Conservation (phyloP, 2,888 invertebrate genomes). For the Steinernema carpocapsae region DNA sequence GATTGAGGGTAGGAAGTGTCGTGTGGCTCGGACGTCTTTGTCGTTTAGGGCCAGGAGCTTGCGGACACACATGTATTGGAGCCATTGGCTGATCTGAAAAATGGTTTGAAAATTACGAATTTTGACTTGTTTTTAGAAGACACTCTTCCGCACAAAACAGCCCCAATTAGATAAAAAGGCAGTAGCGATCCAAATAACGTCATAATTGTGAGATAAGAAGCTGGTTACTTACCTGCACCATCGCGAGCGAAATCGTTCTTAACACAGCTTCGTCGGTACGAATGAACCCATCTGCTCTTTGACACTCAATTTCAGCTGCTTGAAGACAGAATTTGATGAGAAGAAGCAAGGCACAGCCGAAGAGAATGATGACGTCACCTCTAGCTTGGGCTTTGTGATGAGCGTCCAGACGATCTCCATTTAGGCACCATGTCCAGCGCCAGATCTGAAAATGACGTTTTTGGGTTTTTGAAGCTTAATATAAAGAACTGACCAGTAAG, state of each 20-base stretch:
- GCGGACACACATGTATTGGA: constrained; percentile 60
- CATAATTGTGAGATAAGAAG: too few relatives aligned
- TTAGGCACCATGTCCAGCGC: constrained; percentile 50
- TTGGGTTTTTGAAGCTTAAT: background rate
- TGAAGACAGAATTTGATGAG: constrained; percentile 60
- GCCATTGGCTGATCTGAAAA: constrained; percentile 49
- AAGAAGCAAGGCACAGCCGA: constrained; percentile 63
- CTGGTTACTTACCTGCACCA: constrained; percentile 12
- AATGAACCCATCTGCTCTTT: constrained; percentile 43
- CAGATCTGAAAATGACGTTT: constrained; percentile 52
- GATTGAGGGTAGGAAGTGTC: constrained; percentile 57
- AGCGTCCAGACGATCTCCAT: constrained; percentile 60
- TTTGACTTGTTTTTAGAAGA: too few relatives aligned
- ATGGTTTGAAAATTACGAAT: background rate
- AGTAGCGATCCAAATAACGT: too few relatives aligned
- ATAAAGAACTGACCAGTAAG: constrained; percentile 44
- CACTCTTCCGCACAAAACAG: too few relatives aligned
- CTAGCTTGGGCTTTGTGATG: constrained; percentile 67
- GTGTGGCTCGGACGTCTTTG: constrained; percentile 55
- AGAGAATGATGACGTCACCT: constrained; percentile 64
- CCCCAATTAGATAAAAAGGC: too few relatives aligned
- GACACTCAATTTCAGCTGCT: constrained; percentile 47
- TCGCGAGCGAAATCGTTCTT: constrained; percentile 9
- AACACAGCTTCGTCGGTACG: constrained; percentile 36
- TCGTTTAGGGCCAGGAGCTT: constrained; percentile 59